These are phyloP conservation scores for Boloria selene DNA, from an alignment of 2,888 invertebrate species.

Conservation along the genomic window DNA sequence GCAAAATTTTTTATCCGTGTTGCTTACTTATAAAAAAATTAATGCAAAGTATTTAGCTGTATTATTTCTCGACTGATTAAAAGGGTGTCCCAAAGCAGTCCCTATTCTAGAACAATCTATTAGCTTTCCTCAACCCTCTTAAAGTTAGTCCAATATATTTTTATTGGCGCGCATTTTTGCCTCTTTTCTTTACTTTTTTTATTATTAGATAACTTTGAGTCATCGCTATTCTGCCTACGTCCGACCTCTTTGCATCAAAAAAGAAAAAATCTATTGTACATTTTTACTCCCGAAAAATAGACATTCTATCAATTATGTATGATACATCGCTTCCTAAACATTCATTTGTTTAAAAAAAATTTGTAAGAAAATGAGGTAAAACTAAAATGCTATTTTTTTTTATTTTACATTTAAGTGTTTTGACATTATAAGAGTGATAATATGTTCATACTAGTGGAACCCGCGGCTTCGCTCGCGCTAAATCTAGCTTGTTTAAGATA, in stretches of 20 bases:
- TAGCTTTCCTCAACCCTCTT: slow-evolving; percentile 20
- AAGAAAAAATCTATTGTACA: slow-evolving; percentile 13
- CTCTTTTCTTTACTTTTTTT: slow-evolving; percentile 24
- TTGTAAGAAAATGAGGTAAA: not conserved
- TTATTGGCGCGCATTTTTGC: slow-evolving; percentile 27
- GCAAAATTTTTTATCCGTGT: no score
- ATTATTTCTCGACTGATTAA: not conserved
- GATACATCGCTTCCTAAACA: slow-evolving; percentile 5
- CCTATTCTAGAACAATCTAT: slow-evolving; percentile 21
- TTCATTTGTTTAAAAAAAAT: not conserved
- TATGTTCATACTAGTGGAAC: no score
- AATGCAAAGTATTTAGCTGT: not conserved
- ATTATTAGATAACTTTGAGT: slow-evolving; percentile 32
- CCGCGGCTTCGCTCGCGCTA: no score
- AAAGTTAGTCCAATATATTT: slow-evolving; percentile 31
- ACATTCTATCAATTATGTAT: slow-evolving; percentile 5
- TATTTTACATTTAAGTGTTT: slow-evolving; percentile 3
- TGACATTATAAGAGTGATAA: not conserved
- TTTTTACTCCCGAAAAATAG: slow-evolving; percentile 3
- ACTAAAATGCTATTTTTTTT: not conserved
- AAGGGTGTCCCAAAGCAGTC: slow-evolving; percentile 3
- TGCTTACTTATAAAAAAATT: no score
- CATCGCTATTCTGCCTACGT: slow-evolving; percentile 31
- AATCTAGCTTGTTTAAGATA: no score
- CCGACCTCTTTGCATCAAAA: slow-evolving; percentile 28